Percentiles rank a stretch among this genome's conserved stretches.
phyloP scores from a whole-genome alignment of 2,113 vertebrate species.

The Oenanthe melanoleuca region DNA sequence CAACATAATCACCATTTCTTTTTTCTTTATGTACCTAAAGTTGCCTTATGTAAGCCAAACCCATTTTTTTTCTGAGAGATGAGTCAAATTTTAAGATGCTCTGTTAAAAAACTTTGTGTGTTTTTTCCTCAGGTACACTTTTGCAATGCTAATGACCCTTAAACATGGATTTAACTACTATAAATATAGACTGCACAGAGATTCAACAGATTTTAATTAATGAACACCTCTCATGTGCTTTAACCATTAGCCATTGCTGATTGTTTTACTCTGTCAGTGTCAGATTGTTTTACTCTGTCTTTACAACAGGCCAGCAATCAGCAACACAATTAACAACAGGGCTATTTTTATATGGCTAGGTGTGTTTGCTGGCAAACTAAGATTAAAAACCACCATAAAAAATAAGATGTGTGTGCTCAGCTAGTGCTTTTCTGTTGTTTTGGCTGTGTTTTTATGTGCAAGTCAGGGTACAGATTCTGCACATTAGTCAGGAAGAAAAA shows the following conservation, averaged over 20 bases:
- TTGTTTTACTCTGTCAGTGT: conserved; percentile 30
- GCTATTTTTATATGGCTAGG: conserved; percentile 32
- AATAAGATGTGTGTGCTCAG: conserved; percentile 62
- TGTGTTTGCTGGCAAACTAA: conserved; percentile 66
- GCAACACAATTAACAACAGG: conserved; percentile 50
- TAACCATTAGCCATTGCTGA: conserved; percentile 34
- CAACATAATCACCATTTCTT: conserved; percentile 49
- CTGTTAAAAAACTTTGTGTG: background rate
- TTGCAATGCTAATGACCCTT: conserved; percentile 14
- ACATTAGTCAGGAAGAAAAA: conserved; percentile 81
- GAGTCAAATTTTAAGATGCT: conserved; percentile 14
- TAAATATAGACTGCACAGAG: conserved; percentile 18
- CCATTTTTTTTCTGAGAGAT: background rate
- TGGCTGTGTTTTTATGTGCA: conserved; percentile 68
- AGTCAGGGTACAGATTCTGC: conserved; percentile 67
- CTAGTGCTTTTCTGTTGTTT: conserved; percentile 47
- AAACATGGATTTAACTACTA: background rate
- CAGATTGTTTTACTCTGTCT: conserved; percentile 11
- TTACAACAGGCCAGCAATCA: conserved; percentile 46
- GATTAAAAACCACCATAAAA: conserved; percentile 74
- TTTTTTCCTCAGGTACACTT: background rate
- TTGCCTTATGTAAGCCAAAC: background rate
- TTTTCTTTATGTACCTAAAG: conserved; percentile 16
- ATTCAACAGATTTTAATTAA: conserved; percentile 58
- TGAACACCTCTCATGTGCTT: background rate